Evolutionary conservation across 2,797 vertebrate species (phyloP).

Genomic region (Australoheros facetus): DNA sequence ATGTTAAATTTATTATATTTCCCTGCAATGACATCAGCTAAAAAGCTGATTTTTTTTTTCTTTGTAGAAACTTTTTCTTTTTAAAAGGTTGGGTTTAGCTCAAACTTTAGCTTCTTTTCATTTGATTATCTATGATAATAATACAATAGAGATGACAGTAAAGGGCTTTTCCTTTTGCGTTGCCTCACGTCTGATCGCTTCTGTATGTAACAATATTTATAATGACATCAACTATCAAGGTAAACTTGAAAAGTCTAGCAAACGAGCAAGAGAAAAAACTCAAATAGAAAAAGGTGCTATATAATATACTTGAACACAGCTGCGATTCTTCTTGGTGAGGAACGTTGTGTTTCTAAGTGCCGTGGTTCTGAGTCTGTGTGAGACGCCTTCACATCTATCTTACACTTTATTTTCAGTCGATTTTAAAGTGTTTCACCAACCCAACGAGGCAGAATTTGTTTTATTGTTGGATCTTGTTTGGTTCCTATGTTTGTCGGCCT

Average conservation of each 20-base stretch:
- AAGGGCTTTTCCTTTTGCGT: slow-evolving; percentile 54
- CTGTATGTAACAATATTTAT: slow-evolving; percentile 65
- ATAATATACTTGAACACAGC: slow-evolving; percentile 67
- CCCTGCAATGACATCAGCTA: slow-evolving; percentile 64
- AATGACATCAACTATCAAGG: slow-evolving; percentile 67
- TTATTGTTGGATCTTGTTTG: slow-evolving; percentile 50
- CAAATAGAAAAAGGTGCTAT: slow-evolving; percentile 71
- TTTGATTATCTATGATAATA: slow-evolving; percentile 36
- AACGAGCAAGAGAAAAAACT: slow-evolving; percentile 51
- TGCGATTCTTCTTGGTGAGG: slow-evolving; percentile 56
- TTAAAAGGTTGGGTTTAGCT: slow-evolving; percentile 35
- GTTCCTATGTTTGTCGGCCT: slow-evolving; percentile 80
- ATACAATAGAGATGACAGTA: slow-evolving; percentile 37
- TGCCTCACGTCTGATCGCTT: slow-evolving; percentile 31
- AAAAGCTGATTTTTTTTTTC: slow-evolving; percentile 34
- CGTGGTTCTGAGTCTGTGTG: slow-evolving; percentile 42
- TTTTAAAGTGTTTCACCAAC: slow-evolving; percentile 19
- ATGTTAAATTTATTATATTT: slow-evolving; percentile 59
- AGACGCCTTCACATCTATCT: slow-evolving; percentile 42
- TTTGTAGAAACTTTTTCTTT: slow-evolving; percentile 39
- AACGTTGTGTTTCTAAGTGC: slow-evolving; percentile 59
- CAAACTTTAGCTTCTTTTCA: slow-evolving; percentile 15
- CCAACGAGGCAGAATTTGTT: slow-evolving; percentile 25
- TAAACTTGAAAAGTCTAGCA: slow-evolving; percentile 64
- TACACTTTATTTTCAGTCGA: slow-evolving; percentile 29